Evolutionary conservation across 2,888 invertebrate species (phyloP), one percentile per base, ranked within the genome.

Genomic region (Cyclophora punctaria): DNA sequence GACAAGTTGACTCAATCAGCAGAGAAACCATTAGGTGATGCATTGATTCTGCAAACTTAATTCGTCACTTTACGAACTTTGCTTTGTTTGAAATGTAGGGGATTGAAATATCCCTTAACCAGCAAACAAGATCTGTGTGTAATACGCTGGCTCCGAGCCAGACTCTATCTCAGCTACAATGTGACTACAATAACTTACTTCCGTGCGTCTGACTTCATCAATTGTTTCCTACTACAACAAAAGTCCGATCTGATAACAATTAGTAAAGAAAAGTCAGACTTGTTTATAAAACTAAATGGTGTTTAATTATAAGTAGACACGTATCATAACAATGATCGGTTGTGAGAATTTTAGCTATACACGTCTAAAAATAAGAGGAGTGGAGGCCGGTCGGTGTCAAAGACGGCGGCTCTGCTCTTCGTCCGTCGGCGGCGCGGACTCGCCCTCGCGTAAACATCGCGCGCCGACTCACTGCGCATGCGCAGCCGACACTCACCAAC

Each of bases 361-460:
- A 53, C 52, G 51, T 54, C 68, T 73, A 72, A 73, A 80, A 82
- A 83, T 80, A 83, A 69, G 71, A 64, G 56, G 62, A 63, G 71
- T 66, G 65, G 75, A 72, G 71, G 78, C 72, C 72, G 68, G 66
- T 67, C 64, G 75, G 83, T 85, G 84, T 84, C 83, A 83, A 82
- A 82, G 78, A 78, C 72, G 77, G 77, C 62, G 75, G 67, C 67
- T 67, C 73, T 84, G 84, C 69, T 77, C 69, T 66, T 65, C 75
- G 77, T 85, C 83, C 67, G 74, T 85, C 84, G 79, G 71, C 85
- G 71, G 69, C 62, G 49, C 47, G 7, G 47, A 50, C 62, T 69
- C 57, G 47, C 55, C 51, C 63, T 78, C 76, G 75, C 78, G 80
- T 87, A 87, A 87, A 87, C 87, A 85, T 58, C 51, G 41, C 35